Base-by-base conservation (phyloP, 2,888 invertebrate genomes). In the Phlogophora meticulosa region DNA sequence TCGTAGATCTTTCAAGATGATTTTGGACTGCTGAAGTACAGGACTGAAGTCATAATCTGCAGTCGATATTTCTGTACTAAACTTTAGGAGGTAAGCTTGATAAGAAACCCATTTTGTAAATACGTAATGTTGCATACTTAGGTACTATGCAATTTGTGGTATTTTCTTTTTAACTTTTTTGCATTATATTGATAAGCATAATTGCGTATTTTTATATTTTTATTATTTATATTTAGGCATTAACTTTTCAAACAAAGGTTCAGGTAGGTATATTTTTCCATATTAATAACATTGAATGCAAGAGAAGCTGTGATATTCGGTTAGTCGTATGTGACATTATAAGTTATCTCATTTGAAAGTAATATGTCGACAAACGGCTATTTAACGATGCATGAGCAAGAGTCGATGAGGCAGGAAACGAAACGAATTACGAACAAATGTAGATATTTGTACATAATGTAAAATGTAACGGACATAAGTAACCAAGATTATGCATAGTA, bases 321-420 rank as follows among this genome's bases (percentile, higher is more conserved):
- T 13, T 42, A 53, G 61, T 36, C 22, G 9, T 20, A 9, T 38
- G 28, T 55, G 17, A 48, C n/a, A 72, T 32, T 20, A 22, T 20
- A 34, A 58, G 20, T 49, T 48, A 49, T 55, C 24, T 32, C 10
- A 36, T 28, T 51, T 20, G 15, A 67, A 55, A 45, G 43, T 56
- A 72, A 51, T 51, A 55, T n/a, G 28, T 24, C 2, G 38, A 43
- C 49, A 34, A 9, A 53, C 34, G 36, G 53, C 32, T 13, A 5
- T 17, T 60, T 57, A 65, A 48, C 15, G 24, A 43, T 24, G 28
- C 66, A 60, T 52, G 59, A 48, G 36, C 36, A 46, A 36, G 22
- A 68, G 40, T 52, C 55, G 34, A 52, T 72, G 34, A 60, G 59
- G 66, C 65, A 65, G 73, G 65, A 72, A 74, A 60, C 59, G 74